Evolutionary conservation across 2,113 vertebrate genomes (phyloP), one percentile per base, ranked within the genome.

Genomic region (Bubo scandiacus): DNA sequence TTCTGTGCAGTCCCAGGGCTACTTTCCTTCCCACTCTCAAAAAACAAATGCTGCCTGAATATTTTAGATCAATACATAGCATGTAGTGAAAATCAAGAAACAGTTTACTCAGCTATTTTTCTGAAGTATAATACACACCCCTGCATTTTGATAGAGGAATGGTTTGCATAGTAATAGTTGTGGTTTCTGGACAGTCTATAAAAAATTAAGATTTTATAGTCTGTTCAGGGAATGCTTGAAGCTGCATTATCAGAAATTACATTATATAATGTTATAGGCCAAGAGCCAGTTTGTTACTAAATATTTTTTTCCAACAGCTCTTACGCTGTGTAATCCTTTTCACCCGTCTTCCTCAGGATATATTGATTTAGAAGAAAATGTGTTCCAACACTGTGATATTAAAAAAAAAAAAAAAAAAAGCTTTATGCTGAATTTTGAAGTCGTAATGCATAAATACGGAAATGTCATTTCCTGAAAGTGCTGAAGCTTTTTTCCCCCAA

Each of bases 61-160:
- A 73, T 96, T 96, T 97, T 93, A 92, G 72, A 96, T 96, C 93
- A 59, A 91, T 77, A 88, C 42, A 11, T 34, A 81, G 38, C 47
- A n/a, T 67, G 55, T n/a, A 58, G 40, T 49, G 63, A 92, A 73
- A 29, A 96, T 78, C 38, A 88, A 94, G 74, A 72, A 92, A 91
- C 54, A 83, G 89, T 88, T 96, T 83, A 75, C 68, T 97, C 87
- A 96, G 67, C 87, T 90, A 3, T 68, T 94, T 96, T 90, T 94
- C 82, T 83, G 43, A 59, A 23, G 62, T 82, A 59, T 83, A 63
- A 67, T 75, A 84, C 71, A 82, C 12, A 65, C 26, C 26, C 29
- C 11, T 93, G 58, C 67, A 45, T 95, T 97, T 96, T 88, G 88
- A 90, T 59, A 80, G 83, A 72, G 70, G 70, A 80, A 59, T 78